Evolutionary conservation across 2,113 vertebrate species (phyloP).

Genomic region (Lophochroa leadbeateri): DNA sequence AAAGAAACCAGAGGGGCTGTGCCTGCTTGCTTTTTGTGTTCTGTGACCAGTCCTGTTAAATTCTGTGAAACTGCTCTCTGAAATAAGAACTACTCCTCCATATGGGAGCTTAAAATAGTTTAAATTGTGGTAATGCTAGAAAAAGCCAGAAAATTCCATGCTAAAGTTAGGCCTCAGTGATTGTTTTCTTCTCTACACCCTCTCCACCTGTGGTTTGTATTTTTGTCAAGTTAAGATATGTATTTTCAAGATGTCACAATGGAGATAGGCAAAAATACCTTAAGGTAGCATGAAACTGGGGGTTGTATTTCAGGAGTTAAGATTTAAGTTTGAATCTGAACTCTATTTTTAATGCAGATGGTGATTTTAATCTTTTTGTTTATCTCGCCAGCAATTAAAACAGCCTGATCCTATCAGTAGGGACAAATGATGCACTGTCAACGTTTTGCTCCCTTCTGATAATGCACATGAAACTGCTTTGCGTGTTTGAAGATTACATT

Average conservation of each 20-base stretch:
- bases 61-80: background rate
- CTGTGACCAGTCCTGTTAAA: background rate
- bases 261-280: background rate
- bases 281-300: background rate
- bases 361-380: background rate
- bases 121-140: conserved; percentile 10
- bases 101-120: conserved; percentile 30
- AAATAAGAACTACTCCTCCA: background rate
- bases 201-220: background rate
- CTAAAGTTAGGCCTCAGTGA: background rate
- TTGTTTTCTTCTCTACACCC: background rate
- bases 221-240: background rate
- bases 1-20: background rate
- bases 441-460: conserved; percentile 54
- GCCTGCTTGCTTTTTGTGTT: background rate
- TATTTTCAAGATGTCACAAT: background rate
- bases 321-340: background rate
- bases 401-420: conserved; percentile 64
- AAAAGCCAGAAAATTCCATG: conserved; percentile 38
- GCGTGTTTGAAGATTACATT: conserved; percentile 69
- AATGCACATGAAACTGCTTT: conserved; percentile 69
- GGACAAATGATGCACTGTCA: conserved; percentile 70
- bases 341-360: background rate
- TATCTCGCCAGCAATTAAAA: conserved; percentile 51
- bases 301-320: background rate